A percentile compares a stretch with the other conserved stretches of the same genome.
These are phyloP conservation scores for Sebastes matsubarae DNA, from an alignment of 2,797 vertebrate species.

Conservation along the genomic window DNA sequence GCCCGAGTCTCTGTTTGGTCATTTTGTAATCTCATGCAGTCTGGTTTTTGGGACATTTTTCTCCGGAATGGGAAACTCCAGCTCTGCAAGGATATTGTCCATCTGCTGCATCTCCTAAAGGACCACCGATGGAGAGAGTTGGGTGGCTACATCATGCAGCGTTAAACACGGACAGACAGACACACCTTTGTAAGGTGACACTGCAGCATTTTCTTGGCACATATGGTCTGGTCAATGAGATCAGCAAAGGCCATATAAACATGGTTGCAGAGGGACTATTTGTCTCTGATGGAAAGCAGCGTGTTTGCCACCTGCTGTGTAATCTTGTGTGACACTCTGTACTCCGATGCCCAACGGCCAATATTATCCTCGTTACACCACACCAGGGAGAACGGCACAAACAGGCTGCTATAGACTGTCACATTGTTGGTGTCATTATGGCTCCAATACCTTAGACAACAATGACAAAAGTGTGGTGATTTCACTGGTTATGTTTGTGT, in stretches of 20 bases:
- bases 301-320: slow-evolving; percentile 65
- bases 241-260: slow-evolving; percentile 75
- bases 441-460: slow-evolving; percentile 39
- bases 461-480: slow-evolving; percentile 56
- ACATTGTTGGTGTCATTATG: slow-evolving; percentile 11
- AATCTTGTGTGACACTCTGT: slow-evolving; percentile 70
- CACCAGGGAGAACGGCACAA: slow-evolving; percentile 51
- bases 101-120: slow-evolving; percentile 82
- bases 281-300: slow-evolving; percentile 66
- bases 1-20: slow-evolving; percentile 72
- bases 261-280: slow-evolving; percentile 71
- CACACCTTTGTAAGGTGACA: slow-evolving; percentile 68
- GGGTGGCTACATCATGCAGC: slow-evolving; percentile 6
- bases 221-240: slow-evolving; percentile 58
- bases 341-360: slow-evolving; percentile 67
- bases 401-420: slow-evolving; percentile 12
- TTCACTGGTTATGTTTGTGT: neutral
- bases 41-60: slow-evolving; percentile 77
- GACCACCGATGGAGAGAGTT: slow-evolving; percentile 21
- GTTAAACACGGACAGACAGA: neutral
- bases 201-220: slow-evolving; percentile 75
- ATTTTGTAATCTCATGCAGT: slow-evolving; percentile 59
- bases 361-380: slow-evolving; percentile 74
- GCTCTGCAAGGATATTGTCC: slow-evolving; percentile 71
- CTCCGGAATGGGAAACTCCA: slow-evolving; percentile 74